These are phyloP conservation scores for Spheniscus mendiculus DNA, from an alignment of 2,113 vertebrate species.

Conservation along the genomic window DNA sequence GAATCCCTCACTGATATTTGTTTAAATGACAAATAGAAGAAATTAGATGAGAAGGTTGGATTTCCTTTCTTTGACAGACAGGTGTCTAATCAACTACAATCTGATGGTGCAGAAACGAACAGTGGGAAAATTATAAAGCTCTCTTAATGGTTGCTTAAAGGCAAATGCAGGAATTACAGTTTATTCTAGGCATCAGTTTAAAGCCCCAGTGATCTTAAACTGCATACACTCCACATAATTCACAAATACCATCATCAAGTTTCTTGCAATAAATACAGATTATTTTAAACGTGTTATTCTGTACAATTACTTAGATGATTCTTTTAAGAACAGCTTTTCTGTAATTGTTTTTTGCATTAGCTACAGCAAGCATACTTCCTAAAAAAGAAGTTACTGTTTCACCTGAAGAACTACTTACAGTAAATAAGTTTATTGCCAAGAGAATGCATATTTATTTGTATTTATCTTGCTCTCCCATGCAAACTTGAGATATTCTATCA, in stretches of 20 bases:
- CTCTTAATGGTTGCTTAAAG: background rate
- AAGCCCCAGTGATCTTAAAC: background rate
- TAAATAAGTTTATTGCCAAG: background rate
- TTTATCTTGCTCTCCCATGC: background rate
- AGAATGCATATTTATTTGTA: background rate
- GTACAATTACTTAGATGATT: background rate
- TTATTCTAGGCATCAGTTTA: background rate
- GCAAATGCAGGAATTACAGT: background rate
- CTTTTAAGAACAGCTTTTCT: background rate
- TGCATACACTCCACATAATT: background rate
- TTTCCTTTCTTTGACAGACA: conserved; percentile 41
- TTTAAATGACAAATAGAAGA: conserved; percentile 60
- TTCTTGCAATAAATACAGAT: background rate
- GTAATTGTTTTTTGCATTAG: background rate
- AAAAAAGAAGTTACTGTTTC: background rate
- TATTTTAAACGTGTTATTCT: background rate
- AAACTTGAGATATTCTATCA: background rate
- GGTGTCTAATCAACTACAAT: conserved; percentile 7
- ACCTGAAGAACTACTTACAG: background rate
- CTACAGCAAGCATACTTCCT: background rate
- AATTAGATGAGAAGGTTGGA: conserved; percentile 27
- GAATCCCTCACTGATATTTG: conserved; percentile 39
- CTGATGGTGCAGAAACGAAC: conserved; percentile 33
- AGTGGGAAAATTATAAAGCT: conserved; percentile 27
- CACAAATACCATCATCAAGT: background rate